Percentiles rank a stretch among this genome's conserved stretches.
Evolutionary conservation across 2,797 vertebrate genomes (phyloP).

Genomic region (Numenius phaeopus): DNA sequence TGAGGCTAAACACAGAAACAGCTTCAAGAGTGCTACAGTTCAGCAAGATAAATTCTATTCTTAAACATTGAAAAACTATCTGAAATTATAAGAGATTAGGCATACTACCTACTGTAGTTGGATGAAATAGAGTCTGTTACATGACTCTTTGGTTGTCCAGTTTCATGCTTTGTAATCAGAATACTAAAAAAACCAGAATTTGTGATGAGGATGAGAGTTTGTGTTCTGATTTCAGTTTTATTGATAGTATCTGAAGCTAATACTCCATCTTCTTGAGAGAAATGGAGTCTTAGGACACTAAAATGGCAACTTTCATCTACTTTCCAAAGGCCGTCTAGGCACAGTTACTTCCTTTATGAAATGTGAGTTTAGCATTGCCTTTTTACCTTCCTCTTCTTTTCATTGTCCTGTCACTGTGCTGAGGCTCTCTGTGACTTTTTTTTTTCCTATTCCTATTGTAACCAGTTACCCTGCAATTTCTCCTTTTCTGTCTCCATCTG

Average conservation of each 20-base stretch:
- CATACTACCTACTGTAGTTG: neutral
- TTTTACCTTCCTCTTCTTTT: neutral
- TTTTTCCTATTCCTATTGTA: accelerated
- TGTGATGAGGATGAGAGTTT: neutral
- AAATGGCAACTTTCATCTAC: neutral
- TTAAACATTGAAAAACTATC: neutral
- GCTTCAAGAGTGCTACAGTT: neutral
- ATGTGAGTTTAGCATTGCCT: neutral
- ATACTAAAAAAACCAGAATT: neutral
- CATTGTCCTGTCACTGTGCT: neutral
- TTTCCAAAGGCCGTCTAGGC: neutral
- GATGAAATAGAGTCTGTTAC: neutral
- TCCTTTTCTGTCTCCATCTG: neutral
- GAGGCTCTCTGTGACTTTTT: neutral
- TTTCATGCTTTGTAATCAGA: neutral
- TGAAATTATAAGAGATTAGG: neutral
- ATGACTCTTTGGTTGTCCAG: neutral
- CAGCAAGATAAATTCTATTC: neutral
- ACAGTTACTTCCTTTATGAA: neutral
- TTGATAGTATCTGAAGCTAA: neutral
- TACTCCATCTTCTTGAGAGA: neutral
- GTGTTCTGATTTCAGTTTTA: neutral
- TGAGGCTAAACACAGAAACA: neutral
- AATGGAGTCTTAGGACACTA: neutral
- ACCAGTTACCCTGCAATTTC: neutral